These are phyloP conservation scores for Umimayanthus chanpuru DNA, from an alignment of 92 coral and sea anemone genomes.

Conservation along the genomic window DNA sequence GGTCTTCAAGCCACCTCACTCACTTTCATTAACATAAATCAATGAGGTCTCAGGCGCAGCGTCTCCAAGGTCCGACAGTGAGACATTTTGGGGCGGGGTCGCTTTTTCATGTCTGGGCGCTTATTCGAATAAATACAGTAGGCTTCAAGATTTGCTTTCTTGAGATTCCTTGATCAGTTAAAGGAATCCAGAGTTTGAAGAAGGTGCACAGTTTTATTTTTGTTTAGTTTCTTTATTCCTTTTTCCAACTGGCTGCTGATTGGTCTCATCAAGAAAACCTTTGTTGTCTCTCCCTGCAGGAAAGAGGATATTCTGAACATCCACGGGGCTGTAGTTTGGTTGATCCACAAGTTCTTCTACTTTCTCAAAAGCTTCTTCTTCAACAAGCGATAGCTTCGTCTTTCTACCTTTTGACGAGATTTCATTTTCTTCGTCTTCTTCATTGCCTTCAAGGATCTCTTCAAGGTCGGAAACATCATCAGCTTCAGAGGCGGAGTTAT, in stretches of 20 bases:
- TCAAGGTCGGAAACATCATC: background rate
- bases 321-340: background rate
- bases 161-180: too few species aligned
- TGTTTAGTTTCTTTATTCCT: background rate
- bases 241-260: background rate
- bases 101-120: too few species aligned
- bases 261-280: conserved; percentile 8
- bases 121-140: too few species aligned
- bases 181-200: too few species aligned
- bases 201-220: background rate
- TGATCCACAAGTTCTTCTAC: background rate
- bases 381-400: background rate
- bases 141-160: too few species aligned
- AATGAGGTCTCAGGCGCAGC: too few species aligned
- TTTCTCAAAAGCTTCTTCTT: background rate
- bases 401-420: background rate
- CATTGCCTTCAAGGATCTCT: background rate
- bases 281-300: background rate
- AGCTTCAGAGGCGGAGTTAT: conserved; percentile 6
- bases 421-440: background rate
- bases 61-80: too few species aligned
- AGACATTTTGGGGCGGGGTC: too few species aligned
- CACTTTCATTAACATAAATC: too few species aligned
- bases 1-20: too few species aligned
- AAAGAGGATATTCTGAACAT: background rate